Base-by-base conservation (phyloP, 1,140 invertebrate genomes). In the Papilio helenus region DNA sequence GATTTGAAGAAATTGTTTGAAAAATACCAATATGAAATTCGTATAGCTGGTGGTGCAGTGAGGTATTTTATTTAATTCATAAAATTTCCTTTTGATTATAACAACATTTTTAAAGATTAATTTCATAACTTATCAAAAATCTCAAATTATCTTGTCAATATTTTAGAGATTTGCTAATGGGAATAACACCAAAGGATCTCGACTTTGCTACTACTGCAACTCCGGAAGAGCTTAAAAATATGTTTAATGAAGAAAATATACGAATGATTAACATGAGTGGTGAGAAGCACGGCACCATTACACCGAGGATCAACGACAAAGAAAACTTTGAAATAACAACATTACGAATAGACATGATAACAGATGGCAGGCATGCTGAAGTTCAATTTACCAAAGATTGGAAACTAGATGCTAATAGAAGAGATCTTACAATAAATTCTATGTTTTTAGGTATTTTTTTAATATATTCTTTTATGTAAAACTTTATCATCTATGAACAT, bases 131-230 rank as follows among this genome's bases (percentile, higher is more conserved):
- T 14, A 49, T 18, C 2, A 49, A 44, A 72, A 44, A 72, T 72
- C 3, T 14, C 20, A 18, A 34, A 44, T 9, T 44, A 20, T 44
- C 1, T 46, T 46, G 14, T 73, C 46, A 72, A 79, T 83, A 34
- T 88, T 89, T 44, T 5, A 96, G 99, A 79, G 99, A 99, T 95
- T 95, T 99, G n/a, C 88, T 99, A n/a, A 97, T 98, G 96, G 96
- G 96, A 5, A 96, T 96, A 74, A 92, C 94, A 61, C 99, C 99
- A 3, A 97, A 97, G 88, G 99, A 99, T 95, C 94, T 99, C 46
- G 99, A 99, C 94, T 99, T 99, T 95, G 99, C 99, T 3, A 99
- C 99, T 10, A 98, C 97, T 51, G 99, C 99, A 7, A 99, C 99
- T 3, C 99, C 99, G 0, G 95, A 97, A 23, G 95, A 99, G 95